These are phyloP conservation scores for Furcifer pardalis DNA, from an alignment of 2,797 vertebrate genomes.

Conservation along the genomic window DNA sequence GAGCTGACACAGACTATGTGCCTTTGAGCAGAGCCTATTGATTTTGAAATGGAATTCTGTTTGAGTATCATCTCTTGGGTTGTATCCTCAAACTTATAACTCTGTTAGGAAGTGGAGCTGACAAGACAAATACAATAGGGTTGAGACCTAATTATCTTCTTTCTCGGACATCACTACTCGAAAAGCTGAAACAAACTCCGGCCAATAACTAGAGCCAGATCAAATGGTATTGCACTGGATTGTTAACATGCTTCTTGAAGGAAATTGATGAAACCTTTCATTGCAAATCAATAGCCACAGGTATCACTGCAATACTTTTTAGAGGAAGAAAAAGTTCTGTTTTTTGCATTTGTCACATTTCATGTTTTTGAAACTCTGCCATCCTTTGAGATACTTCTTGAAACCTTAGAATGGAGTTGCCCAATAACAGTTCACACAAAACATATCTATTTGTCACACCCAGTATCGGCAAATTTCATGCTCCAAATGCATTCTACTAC, in stretches of 20 bases:
- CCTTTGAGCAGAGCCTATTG: conserved; percentile 28
- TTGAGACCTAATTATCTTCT: conserved; percentile 39
- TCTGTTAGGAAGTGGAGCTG: conserved; percentile 47
- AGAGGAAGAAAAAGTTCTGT: background rate
- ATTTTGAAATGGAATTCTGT: conserved; percentile 55
- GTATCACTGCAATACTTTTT: conserved; percentile 37
- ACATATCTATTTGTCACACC: background rate
- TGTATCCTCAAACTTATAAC: conserved; percentile 28
- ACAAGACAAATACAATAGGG: conserved; percentile 35
- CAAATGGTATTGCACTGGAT: conserved; percentile 46
- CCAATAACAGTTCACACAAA: background rate
- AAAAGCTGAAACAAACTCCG: conserved; percentile 36
- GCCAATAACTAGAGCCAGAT: conserved; percentile 22
- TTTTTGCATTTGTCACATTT: too few species aligned
- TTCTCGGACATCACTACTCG: conserved; percentile 32
- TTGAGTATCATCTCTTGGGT: conserved; percentile 52
- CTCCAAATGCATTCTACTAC: background rate
- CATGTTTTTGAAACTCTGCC: background rate
- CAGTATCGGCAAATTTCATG: background rate
- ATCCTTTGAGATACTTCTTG: background rate
- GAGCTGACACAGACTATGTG: conserved; percentile 28
- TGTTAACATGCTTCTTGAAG: conserved; percentile 44
- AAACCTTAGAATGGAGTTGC: background rate
- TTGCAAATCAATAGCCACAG: conserved; percentile 48
- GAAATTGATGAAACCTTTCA: conserved; percentile 61